Base-by-base conservation (phyloP, 2,888 invertebrate genomes). In the Mimas tiliae region DNA sequence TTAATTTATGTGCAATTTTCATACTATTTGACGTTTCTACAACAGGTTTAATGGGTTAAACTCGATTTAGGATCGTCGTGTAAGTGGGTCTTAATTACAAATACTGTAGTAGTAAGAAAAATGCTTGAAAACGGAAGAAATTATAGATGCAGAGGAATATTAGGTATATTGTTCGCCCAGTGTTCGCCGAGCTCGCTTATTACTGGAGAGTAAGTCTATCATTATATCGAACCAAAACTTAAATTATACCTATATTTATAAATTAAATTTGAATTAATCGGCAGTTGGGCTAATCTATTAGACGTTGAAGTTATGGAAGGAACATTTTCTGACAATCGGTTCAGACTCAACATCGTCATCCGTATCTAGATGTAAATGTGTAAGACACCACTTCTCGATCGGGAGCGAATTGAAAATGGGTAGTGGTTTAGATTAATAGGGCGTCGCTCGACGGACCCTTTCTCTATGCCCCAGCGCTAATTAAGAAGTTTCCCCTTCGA, bases 401-500 rank as follows among this genome's bases (percentile, higher is more conserved):
- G 78, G 78, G 76, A 77, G 74, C 77, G 79, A 79, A 85, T 84
- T 80, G 81, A 81, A 85, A 83, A 79, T 75, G 80, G 77, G 79
- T 81, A 70, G 76, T 69, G 78, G 77, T 76, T 27, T 70, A 77
- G 74, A 83, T 83, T 80, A 81, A 84, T 75, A 73, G 78, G 72
- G 78, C 80, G 83, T 81, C 83, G 79, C 83, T 81, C 79, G 76
- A 71, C 52, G 73, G 75, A 79, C 79, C 80, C 81, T 75, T 83
- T 81, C 77, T 78, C 80, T 81, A 81, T 79, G 79, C 81, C 78
- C 80, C 82, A 73, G 68, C 81, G 81, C 85, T 89, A 90, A 90
- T 90, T 90, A 88, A 88, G 86, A 90, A 90, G 85, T 89, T 90
- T 85, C 79, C 70, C 68, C 78, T 78, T 78, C 83, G 77, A 87